phyloP scores from a whole-genome alignment of 2,113 vertebrate genomes.

The Aldabrachelys gigantea region DNA sequence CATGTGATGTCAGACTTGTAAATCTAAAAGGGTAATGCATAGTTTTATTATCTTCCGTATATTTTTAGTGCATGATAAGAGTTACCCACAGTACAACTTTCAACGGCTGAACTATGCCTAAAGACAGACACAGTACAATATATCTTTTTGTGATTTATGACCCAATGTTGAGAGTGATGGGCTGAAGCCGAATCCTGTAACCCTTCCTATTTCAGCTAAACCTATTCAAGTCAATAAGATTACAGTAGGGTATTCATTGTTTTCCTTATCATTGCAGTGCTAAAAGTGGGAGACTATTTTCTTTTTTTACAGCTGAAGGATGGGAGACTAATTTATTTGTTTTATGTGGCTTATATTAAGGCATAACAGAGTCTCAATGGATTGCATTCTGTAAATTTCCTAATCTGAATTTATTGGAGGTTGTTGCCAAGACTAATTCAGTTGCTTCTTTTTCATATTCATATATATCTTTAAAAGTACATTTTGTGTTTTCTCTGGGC shows the following conservation, averaged over 20 bases:
- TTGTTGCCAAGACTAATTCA: conserved; percentile 66
- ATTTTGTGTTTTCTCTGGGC: conserved; percentile 72
- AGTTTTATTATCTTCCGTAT: conserved; percentile 43
- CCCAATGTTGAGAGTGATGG: background rate
- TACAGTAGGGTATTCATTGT: background rate
- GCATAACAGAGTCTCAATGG: conserved; percentile 69
- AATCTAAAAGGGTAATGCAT: conserved; percentile 13
- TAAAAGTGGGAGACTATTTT: conserved; percentile 34
- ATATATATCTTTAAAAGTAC: conserved; percentile 69
- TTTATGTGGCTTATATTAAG: conserved; percentile 71
- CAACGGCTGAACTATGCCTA: conserved; percentile 15
- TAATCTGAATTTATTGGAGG: conserved; percentile 69
- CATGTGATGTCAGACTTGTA: conserved; percentile 24
- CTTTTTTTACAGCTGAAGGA: conserved; percentile 51
- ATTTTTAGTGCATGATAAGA: conserved; percentile 41
- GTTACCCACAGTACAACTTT: conserved; percentile 34
- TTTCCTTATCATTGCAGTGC: conserved; percentile 18
- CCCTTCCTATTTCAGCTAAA: conserved; percentile 29
- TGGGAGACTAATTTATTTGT: conserved; percentile 65
- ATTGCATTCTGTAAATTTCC: conserved; percentile 70
- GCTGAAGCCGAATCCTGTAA: conserved; percentile 11
- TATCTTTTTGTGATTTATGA: conserved; percentile 57
- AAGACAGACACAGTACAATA: conserved; percentile 1
- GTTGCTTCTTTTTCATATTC: conserved; percentile 63
- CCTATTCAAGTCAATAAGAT: conserved; percentile 45